Evolutionary conservation across 2,888 invertebrate genomes (phyloP), one percentile per base, ranked within the genome.

Genomic region (Chrysolina americana): DNA sequence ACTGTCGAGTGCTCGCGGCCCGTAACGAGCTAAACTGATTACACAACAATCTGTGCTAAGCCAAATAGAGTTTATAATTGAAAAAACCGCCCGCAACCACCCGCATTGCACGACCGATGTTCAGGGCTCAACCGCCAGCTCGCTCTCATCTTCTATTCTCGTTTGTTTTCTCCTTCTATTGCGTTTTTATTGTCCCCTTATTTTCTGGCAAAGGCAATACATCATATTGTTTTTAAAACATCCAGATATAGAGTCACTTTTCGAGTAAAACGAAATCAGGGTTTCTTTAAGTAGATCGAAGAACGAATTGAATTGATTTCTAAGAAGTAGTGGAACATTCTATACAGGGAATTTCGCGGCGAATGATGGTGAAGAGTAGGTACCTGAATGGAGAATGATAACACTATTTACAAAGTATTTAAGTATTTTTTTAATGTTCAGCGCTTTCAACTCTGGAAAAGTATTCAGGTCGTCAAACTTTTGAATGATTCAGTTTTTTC

Each of bases 41-140:
- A 88, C 88, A 87, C 87, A 88, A 88, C 88, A 88, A 88, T 88
- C 88, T 88, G 88, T 87, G 87, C 87, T 88, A 89, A 89, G 88
- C 88, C 88, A 89, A 88, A 89, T 89, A 88, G 89, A 88, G 88
- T 89, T 89, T 88, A 88, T 88, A 89, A 88, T 89, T 88, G 88
- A 88, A 89, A 88, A 88, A 89, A 88, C 87, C 87, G 84, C 85
- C 85, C 81, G 82, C 81, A 77, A 76, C 81, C 79, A 71, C 76
- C 79, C 79, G 77, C 79, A 78, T 77, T 76, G 76, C 79, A 75
- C 71, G 68, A 65, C 59, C 72, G 62, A 47, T 47, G 21, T 56
- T 69, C 68, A 21, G 53, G 53, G 53, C 53, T 53, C 53, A 21
- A 66, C 44, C 69, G 64, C 70, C 66, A 41, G 64, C 68, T 65